phyloP scores from a whole-genome alignment of 53 echinoderm and acorn worm genomes.

The Actinopyga echinites region DNA sequence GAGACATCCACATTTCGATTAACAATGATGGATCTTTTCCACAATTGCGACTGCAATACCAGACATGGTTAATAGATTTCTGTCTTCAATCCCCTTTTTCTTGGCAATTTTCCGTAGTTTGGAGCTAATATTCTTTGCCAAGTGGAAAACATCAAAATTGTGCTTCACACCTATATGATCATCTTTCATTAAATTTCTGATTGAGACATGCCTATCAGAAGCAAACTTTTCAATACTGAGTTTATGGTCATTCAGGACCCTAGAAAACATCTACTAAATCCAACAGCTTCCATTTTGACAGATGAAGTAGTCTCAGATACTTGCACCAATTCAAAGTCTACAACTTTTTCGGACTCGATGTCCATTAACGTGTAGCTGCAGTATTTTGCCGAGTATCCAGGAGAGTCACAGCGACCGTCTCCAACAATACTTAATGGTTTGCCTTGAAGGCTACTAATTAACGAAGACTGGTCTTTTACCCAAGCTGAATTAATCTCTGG shows the following conservation, averaged over 20 bases:
- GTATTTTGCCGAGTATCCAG: neutral
- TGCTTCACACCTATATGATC: neutral
- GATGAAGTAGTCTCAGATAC: neutral
- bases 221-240: slow-evolving; percentile 8
- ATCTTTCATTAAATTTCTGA: neutral
- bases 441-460: neutral
- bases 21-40: too few species aligned
- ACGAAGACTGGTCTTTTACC: slow-evolving; percentile 10
- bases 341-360: neutral
- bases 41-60: too few species aligned
- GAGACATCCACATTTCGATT: too few species aligned
- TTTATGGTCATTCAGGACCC: neutral
- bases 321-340: slow-evolving; percentile 1
- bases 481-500: slow-evolving; percentile 3
- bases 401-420: too few species aligned
- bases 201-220: slow-evolving; percentile 1
- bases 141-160: neutral
- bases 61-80: too few species aligned
- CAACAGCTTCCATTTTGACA: neutral
- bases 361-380: slow-evolving; percentile 13
- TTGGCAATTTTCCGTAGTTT: neutral
- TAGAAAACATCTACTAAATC: neutral
- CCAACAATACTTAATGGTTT: neutral
- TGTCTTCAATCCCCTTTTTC: neutral
- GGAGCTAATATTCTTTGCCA: neutral